Conservation (phyloP, 2,797 vertebrate species). For the Lepus oiostolus region DNA sequence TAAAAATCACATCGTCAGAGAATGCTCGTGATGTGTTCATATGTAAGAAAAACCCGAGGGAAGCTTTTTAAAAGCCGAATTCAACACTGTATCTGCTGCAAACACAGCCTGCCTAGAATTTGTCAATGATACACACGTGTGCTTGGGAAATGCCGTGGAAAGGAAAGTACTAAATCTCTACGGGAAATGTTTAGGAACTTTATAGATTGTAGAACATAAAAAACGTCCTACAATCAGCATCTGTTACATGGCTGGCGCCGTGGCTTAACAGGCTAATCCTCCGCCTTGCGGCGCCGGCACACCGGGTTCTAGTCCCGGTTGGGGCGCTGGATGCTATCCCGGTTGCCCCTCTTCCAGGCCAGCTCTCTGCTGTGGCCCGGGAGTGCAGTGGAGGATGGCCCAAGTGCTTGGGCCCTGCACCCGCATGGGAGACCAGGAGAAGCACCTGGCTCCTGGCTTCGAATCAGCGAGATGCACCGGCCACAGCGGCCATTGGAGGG, state of each 20-base stretch:
- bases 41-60: neutral
- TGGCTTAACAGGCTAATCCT: no score
- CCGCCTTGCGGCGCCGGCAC: no score
- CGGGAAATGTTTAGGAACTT: neutral
- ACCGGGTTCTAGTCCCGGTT: no score
- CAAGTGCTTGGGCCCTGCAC: no score
- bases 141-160: neutral
- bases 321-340: no score
- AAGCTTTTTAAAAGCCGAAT: neutral
- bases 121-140: neutral
- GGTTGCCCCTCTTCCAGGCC: no score
- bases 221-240: neutral
- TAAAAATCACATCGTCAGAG: constrained; percentile 1
- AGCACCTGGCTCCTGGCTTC: no score
- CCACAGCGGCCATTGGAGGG: no score
- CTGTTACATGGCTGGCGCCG: neutral
- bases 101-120: neutral
- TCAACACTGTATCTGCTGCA: neutral
- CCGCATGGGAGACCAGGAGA: no score
- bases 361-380: no score
- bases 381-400: no score
- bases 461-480: no score
- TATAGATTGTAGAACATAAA: neutral
- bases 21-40: neutral
- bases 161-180: neutral